Conservation (phyloP, 1,140 invertebrate genomes). For the Drosophila arawakana region DNA sequence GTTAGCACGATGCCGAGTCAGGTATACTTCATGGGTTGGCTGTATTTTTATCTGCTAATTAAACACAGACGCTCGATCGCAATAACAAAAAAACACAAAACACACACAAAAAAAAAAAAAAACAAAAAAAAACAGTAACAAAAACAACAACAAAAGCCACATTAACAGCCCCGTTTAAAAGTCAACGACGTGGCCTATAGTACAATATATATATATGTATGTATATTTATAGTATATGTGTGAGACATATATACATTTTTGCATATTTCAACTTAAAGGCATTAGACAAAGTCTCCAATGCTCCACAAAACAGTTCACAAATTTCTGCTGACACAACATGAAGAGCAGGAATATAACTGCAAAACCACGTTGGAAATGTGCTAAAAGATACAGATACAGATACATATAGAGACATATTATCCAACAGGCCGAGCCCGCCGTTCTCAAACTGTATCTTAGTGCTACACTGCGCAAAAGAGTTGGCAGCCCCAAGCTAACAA, state of each 20-base stretch:
- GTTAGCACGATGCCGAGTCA: slow-evolving; percentile 15
- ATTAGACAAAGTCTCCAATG: slow-evolving; percentile 8
- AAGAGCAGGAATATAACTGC: neutral
- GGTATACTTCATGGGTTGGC: slow-evolving; percentile 62
- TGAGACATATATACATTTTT: slow-evolving; percentile 16
- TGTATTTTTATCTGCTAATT: slow-evolving; percentile 83
- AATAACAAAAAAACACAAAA: slow-evolving; percentile 32
- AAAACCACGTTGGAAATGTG: slow-evolving; percentile 34
- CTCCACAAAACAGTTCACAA: slow-evolving; percentile 22
- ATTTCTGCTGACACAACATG: slow-evolving; percentile 48
- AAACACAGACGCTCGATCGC: slow-evolving; percentile 80
- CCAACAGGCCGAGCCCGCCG: slow-evolving; percentile 29
- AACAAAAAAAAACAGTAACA: slow-evolving; percentile 22
- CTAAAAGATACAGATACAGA: slow-evolving; percentile 37
- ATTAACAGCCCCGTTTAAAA: slow-evolving; percentile 68
- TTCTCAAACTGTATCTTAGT: slow-evolving; percentile 2
- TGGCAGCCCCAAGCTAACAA: too few relatives aligned
- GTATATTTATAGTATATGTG: slow-evolving; percentile 8
- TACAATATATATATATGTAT: slow-evolving; percentile 17
- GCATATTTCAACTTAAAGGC: slow-evolving; percentile 33
- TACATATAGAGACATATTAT: slow-evolving; percentile 10
- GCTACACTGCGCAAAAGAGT: slow-evolving; percentile 12
- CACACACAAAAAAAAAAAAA: slow-evolving; percentile 12
- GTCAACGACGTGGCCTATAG: slow-evolving; percentile 77
- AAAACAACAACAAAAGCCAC: slow-evolving; percentile 27